A percentile compares a stretch with the other conserved stretches of the same genome.
Evolutionary conservation across 2,888 invertebrate species (phyloP).

Genomic region (Hymenopus coronatus): DNA sequence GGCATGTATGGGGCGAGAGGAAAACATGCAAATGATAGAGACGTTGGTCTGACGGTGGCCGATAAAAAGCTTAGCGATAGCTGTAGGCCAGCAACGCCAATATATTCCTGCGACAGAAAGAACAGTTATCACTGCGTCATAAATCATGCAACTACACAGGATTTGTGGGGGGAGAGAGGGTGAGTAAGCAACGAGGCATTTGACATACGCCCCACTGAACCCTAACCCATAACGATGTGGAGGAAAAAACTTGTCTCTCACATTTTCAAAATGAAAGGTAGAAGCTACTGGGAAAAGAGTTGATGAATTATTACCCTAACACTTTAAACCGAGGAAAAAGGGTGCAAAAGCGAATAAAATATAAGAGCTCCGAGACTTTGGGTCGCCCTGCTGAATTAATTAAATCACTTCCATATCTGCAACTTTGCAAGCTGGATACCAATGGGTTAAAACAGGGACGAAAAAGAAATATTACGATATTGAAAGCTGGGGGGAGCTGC

Average conservation of each 20-base stretch:
- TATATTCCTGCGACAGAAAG: not conserved
- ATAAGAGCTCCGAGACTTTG: not conserved
- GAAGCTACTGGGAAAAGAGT: not conserved
- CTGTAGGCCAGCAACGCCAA: not conserved
- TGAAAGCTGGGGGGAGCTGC: too few species aligned
- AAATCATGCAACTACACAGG: not conserved
- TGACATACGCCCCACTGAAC: not conserved
- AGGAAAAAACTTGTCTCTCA: not conserved
- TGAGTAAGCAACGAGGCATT: not conserved
- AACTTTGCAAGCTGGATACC: not conserved
- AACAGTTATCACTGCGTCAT: not conserved
- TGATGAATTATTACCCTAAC: not conserved
- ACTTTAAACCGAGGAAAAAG: not conserved
- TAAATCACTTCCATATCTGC: not conserved
- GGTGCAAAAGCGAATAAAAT: not conserved
- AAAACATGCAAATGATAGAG: not conserved
- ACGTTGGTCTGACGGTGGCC: not conserved
- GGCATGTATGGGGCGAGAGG: not conserved
- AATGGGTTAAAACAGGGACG: not conserved
- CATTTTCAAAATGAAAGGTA: not conserved
- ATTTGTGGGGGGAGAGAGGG: not conserved
- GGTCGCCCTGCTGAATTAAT: not conserved
- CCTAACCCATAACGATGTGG: not conserved
- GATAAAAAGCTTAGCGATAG: not conserved
- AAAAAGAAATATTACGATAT: not conserved